A percentile compares a stretch with the other conserved stretches of the same genome.
phyloP scores from a whole-genome alignment of 2,797 vertebrate species.

The Gambelia wislizenii region DNA sequence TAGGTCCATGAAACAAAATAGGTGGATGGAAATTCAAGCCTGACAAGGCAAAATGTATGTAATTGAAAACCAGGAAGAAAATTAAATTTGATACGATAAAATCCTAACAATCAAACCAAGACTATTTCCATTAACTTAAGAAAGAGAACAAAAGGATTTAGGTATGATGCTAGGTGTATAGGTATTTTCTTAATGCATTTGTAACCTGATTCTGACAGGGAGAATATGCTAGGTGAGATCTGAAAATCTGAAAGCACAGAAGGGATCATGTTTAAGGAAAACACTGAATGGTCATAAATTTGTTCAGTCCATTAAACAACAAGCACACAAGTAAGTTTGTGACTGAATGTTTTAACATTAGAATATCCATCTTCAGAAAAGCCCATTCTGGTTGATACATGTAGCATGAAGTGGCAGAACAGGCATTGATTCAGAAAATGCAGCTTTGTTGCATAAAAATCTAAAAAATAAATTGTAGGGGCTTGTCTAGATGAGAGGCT shows the following conservation, averaged over 20 bases:
- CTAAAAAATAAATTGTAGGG: too few relatives aligned
- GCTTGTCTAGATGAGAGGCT: too few relatives aligned
- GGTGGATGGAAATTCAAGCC: conserved; percentile 1
- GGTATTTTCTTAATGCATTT: background rate
- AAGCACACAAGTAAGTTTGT: background rate
- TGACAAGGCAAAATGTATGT: background rate
- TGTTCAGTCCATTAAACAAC: background rate
- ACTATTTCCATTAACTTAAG: background rate
- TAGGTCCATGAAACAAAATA: conserved; percentile 37
- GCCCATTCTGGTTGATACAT: background rate
- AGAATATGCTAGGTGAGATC: background rate
- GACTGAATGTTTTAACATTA: background rate
- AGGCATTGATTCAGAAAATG: background rate
- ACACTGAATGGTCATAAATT: background rate
- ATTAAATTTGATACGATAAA: background rate
- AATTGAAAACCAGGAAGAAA: background rate
- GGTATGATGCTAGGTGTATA: background rate
- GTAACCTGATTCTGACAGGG: background rate
- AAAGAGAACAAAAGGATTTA: background rate
- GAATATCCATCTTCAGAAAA: background rate
- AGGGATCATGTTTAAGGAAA: background rate
- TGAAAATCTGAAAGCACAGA: background rate
- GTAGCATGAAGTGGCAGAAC: background rate
- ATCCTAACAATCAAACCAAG: background rate
- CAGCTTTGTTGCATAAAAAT: background rate